Evolutionary conservation across 92 coral and sea anemone species (phyloP), one percentile per base, ranked within the genome.

Genomic region (Umimayanthus kanabou): DNA sequence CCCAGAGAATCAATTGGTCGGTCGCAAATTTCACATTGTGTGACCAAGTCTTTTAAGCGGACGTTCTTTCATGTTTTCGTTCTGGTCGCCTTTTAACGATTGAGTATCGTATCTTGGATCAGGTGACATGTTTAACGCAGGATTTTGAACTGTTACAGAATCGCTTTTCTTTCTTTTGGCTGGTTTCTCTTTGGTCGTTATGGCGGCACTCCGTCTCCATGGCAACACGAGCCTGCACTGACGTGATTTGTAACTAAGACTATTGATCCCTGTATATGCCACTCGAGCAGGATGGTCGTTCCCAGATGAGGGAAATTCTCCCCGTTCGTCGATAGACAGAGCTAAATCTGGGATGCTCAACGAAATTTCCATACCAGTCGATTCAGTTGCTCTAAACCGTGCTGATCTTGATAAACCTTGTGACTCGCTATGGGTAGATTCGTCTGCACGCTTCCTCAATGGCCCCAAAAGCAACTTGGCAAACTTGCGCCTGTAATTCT

Each of bases 401-500:
- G 85, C 40, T 25, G 85, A 81, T 42, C 69, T 67, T 23, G 85
- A 81, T 76, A 40, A 64, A 14, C 9, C 39, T 16, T 65, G 76
- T 42, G 85, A 81, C 4, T 81, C 85, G 6, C 61, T 65, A 18
- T 28, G 85, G 23, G 85, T 82, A 26, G 90, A 85, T 18, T 69
- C 87, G 5, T 85, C 92, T 66, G 26, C 71, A 11, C 26, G 66
- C 79, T 39, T 90, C 58, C 50, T 80, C 92, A 90, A 86, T 71
- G 87, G 69, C 14, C 37, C 37, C 37, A 85, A 28, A 16, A 92
- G 83, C 40, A 86, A 65, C 64, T 57, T 61, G 28, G 70, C 71
- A 40, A 95, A 90, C 64, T 92, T 90, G 50, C 85, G 85, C 23
- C 98, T 71, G 90, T 93, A 95, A 9, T 88, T 88, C 16, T 89